Evolutionary conservation across 2,888 invertebrate species (phyloP), one percentile per base, ranked within the genome.

Genomic region (Lymantria monacha): DNA sequence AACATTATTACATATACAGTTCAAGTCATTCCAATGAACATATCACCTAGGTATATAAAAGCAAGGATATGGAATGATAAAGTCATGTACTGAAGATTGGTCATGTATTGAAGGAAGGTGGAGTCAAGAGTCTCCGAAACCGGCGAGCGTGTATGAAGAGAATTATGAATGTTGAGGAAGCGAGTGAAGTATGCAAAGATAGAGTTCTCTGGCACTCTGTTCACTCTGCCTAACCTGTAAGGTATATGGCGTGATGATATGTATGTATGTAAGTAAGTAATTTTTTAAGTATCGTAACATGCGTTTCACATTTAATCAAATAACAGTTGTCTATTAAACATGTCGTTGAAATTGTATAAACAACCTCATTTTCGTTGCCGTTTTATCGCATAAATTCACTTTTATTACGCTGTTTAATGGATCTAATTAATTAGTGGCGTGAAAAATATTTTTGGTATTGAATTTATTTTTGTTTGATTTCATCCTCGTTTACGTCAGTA

Each of bases 291-390:
- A 30, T 22, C 22, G 22, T 22, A 22, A 38, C 41, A 44, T 36
- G 42, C 42, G 45, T 42, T 42, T 45, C n/a, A 48, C 12, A 41
- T 48, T 52, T 42, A 38, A 45, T 46, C 36, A 30, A 48, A 45
- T 36, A 36, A 36, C 15, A 30, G 42, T 22, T 42, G 30, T 42
- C 33, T 38, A 40, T 30, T 44, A 22, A 41, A 31, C 14, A 57
- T 57, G 42, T 55, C 51, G 49, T 54, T 52, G 57, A 64, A 60
- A 55, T 38, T 44, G 55, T 41, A 38, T 22, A 30, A 30, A 40
- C 40, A 40, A 46, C 22, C 30, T 46, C 13, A 5, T 46, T 38
- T 46, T 12, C 22, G n/a, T 46, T 37, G 12, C 40, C n/a, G 30
- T 30, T 46, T 40, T 46, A 46, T 40, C 38, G 30, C 30, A 30